Evolutionary conservation across 2,113 vertebrate genomes (phyloP).

Genomic region (Halichoerus grypus): DNA sequence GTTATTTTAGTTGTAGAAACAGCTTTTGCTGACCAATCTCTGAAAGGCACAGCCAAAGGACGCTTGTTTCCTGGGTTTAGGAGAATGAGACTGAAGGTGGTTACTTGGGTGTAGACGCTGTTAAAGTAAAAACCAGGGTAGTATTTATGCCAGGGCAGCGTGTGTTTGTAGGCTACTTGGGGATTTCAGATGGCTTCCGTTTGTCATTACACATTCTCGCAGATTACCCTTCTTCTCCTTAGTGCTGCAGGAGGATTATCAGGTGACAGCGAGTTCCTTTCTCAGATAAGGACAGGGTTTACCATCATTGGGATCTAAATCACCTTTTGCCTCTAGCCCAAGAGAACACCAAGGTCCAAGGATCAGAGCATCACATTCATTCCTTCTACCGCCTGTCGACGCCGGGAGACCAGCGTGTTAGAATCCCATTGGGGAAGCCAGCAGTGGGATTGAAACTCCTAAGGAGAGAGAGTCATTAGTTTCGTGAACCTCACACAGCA

Average conservation of each 20-base stretch:
- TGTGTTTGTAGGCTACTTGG: accelerated
- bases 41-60: not conserved
- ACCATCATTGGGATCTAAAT: constrained; percentile 39
- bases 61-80: accelerated
- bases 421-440: not conserved
- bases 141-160: accelerated
- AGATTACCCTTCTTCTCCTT: not conserved
- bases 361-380: not conserved
- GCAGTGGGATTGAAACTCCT: not conserved
- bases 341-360: not conserved
- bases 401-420: too few relatives aligned
- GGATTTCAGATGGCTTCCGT: not conserved
- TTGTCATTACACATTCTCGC: too few relatives aligned
- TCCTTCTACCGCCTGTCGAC: not conserved
- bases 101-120: too few relatives aligned
- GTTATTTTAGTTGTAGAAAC: constrained; percentile 58
- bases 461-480: not conserved
- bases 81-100: not conserved
- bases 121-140: not conserved
- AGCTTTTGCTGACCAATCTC: not conserved
- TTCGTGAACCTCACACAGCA: not conserved
- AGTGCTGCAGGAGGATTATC: not conserved
- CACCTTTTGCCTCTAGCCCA: not conserved
- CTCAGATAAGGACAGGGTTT: not conserved
- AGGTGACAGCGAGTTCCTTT: constrained; percentile 1